Percentiles rank a stretch among this genome's conserved stretches.
Evolutionary conservation across 2,797 vertebrate genomes (phyloP).

Genomic region (Lithobates sylvaticus): DNA sequence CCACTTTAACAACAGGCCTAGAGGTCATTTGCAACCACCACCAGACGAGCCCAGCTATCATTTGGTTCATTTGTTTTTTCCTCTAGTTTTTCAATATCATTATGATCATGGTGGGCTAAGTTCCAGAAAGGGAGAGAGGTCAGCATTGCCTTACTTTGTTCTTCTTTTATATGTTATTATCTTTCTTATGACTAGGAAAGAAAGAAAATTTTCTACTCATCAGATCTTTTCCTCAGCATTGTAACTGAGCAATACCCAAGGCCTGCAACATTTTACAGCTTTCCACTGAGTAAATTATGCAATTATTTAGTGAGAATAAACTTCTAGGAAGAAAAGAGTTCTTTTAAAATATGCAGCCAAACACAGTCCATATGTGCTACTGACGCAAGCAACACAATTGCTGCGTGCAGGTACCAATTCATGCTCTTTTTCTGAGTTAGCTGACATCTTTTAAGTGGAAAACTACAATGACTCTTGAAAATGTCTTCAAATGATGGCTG

Average conservation of each 20-base stretch:
- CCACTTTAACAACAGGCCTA: neutral
- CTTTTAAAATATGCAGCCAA: conserved; percentile 4
- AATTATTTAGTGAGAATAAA: conserved; percentile 17
- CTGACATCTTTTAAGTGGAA: neutral
- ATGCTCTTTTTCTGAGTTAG: neutral
- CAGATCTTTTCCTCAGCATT: neutral
- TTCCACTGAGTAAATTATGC: conserved; percentile 12
- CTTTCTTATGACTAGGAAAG: neutral
- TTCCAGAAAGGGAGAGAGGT: neutral
- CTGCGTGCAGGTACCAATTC: conserved; percentile 23
- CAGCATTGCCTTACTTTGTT: neutral
- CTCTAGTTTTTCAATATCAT: too few species aligned
- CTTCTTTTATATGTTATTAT: neutral
- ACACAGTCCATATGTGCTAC: conserved; percentile 47
- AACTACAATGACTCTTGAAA: neutral
- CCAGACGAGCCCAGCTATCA: too few species aligned
- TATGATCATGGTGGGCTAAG: neutral
- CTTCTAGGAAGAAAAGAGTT: neutral
- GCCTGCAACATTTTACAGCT: conserved; percentile 17
- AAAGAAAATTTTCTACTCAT: neutral
- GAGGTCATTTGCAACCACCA: too few species aligned
- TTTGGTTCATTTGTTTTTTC: too few species aligned
- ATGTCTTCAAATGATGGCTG: neutral
- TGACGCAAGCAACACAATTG: conserved; percentile 40
- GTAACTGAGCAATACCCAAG: neutral